Evolutionary conservation across 2,888 invertebrate genomes (phyloP).

Genomic region (Epistrophe grossulariae): DNA sequence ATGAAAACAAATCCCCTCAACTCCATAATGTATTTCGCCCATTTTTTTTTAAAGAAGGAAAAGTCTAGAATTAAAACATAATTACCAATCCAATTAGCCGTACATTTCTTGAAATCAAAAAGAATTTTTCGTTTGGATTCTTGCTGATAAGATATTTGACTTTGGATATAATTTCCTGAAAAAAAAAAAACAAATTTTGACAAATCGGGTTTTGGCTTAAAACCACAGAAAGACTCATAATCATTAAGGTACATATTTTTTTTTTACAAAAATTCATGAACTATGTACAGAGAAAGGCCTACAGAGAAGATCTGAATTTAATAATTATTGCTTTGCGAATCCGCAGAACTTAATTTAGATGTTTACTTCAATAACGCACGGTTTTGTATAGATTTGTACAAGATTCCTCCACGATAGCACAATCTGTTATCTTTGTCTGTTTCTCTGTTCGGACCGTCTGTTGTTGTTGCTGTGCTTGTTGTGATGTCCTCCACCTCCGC

Average conservation of each 20-base stretch:
- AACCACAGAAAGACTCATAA: background rate
- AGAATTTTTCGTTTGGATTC: no score
- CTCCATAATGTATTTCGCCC: no score
- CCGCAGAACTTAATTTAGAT: background rate
- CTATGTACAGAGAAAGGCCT: slow-evolving; percentile 8
- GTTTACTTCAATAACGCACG: slow-evolving; percentile 25
- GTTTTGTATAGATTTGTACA: slow-evolving; percentile 3
- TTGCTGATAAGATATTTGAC: no score
- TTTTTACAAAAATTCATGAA: background rate
- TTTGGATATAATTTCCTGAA: background rate
- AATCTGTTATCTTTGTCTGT: slow-evolving; percentile 72
- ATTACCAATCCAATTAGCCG: no score
- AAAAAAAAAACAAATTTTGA: background rate
- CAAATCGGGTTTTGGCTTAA: background rate
- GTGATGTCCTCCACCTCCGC: slow-evolving; percentile 76
- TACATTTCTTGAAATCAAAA: no score
- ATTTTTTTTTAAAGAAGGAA: no score
- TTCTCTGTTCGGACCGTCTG: slow-evolving; percentile 79
- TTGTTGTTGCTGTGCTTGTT: slow-evolving; percentile 76
- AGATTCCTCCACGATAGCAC: background rate
- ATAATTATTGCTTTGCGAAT: background rate
- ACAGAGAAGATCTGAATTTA: background rate
- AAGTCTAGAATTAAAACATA: no score
- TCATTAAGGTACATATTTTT: background rate
- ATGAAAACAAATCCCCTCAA: no score